phyloP scores from a whole-genome alignment of 2,888 invertebrate species.

The Drosophila nigricruria region DNA sequence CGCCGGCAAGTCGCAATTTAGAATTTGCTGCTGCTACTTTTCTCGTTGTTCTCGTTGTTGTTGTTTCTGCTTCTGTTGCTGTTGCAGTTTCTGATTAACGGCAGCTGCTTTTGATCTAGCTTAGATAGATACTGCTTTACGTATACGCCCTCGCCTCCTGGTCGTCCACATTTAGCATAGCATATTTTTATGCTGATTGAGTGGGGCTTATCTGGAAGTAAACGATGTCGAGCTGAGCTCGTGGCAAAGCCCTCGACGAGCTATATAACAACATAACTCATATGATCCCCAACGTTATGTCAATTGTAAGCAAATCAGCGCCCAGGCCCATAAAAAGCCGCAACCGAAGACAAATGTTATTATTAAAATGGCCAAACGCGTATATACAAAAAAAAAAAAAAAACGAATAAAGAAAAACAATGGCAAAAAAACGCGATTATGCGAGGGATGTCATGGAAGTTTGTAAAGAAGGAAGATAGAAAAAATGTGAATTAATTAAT shows the following conservation, averaged over 20 bases:
- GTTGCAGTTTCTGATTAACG: conserved; percentile 71
- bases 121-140: conserved; percentile 14
- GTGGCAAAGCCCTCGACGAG: conserved; percentile 52
- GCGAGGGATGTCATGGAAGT: conserved; percentile 32
- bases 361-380: conserved; percentile 67
- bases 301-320: conserved; percentile 79
- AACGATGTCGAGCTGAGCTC: conserved; percentile 12
- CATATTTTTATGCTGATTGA: conserved; percentile 77
- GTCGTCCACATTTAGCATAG: conserved; percentile 35
- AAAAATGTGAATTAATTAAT: not conserved
- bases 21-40: conserved; percentile 49
- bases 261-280: conserved; percentile 68
- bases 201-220: conserved; percentile 70
- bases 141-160: not conserved
- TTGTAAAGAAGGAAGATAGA: not conserved
- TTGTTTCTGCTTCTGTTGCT: conserved; percentile 13
- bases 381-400: conserved; percentile 48
- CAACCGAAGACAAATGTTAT: conserved; percentile 75
- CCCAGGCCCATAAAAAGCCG: conserved; percentile 59
- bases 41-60: conserved; percentile 7
- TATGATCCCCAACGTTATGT: conserved; percentile 69
- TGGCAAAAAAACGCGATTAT: conserved; percentile 33
- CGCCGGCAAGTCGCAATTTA: conserved; percentile 65
- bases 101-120: conserved; percentile 49
- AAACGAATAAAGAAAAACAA: conserved; percentile 58